Base-by-base conservation (phyloP, 2,888 invertebrate genomes). In the Sarcophaga caerulescens region DNA sequence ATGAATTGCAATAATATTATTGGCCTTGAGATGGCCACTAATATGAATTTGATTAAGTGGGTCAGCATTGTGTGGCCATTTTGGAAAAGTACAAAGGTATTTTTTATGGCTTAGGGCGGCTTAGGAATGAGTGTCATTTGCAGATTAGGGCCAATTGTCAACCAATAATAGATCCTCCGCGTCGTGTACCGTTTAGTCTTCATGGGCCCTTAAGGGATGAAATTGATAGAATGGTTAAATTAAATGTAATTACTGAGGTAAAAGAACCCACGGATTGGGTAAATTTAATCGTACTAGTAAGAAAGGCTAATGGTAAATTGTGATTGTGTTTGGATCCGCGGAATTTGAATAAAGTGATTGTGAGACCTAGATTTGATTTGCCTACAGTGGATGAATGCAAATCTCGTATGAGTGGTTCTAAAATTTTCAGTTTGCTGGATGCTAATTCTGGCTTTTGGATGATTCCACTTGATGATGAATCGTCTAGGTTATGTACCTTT, bases 401-500 rank as follows among this genome's bases (percentile, higher is more conserved):
- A 62, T 65, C 78, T n/a, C 73, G 70, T 57, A 65, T 77, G 23
- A 77, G 21, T 59, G 82, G 83, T 21, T 83, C 60, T 44, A 83
- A 77, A 47, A 23, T 71, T 44, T 83, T 70, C 25, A 68, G 59
- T 52, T 14, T 59, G 8, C 44, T 83, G 12, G 74, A 83, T 68
- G 83, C 78, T 6, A 79, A 84, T 52, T 70, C 73, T n/a, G 87
- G 89, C 69, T 84, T 88, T 68, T 89, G 88, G 83, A 88, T 88
- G 83, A 71, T 89, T 11, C 86, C 82, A 11, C 81, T 88, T 4
- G 85, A 88, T 45, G 85, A 89, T 75, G 65, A 87, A 63, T 88
- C 88, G n/a, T 80, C 87, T 8, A 87, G 87, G 71, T 69, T 89
- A 3, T 89, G 88, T 63, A 88, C 85, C 3, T 89, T 89, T 66